Base-by-base conservation (phyloP, 2,113 vertebrate genomes). In the Oncorhynchus nerka region DNA sequence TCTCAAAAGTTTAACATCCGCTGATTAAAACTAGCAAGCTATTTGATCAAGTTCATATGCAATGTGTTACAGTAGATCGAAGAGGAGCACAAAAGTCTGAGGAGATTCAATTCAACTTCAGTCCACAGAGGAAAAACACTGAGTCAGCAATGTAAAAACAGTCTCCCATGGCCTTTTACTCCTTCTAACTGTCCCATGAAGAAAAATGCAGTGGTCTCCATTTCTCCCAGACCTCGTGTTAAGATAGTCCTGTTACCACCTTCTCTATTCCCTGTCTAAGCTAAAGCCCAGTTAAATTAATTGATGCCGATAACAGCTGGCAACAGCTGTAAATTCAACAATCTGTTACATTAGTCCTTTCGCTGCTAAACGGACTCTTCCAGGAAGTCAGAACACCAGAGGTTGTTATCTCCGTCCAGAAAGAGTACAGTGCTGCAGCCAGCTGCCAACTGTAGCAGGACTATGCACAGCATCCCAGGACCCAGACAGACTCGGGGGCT, bases 361-460 rank as follows among this genome's bases (percentile, higher is more conserved):
- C 7, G 19, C 34, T 12, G 16, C 30, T 68, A 68, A 19, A 68
- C 3, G 13, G 28, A 13, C 16, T 32, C 26, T 67, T 16, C 30
- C 26, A 32, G 66, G 9, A 68, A 22, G 16, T n/a, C 20, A 62
- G n/a, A 62, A n/a, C 19, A 8, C 20, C 9, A 49, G 32, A 78
- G 45, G 74, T 57, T 13, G 48, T 71, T 64, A 77, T 80, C 28
- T 76, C 68, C 49, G 71, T 70, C 68, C 68, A 84, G 13, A 84
- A 34, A 68, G 39, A 22, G 76, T 71, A 73, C 71, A 83, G 61
- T 66, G 65, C 74, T 74, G n/a, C 73, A 71, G 68, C 75, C 73
- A 73, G 69, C 76, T 83, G 82, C 79, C 78, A 85, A 83, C 78
- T 79, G 6, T 12, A 55, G 51, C 79, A 85, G 34, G 51, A 76